Percentiles rank a stretch among this genome's conserved stretches.
phyloP scores from a whole-genome alignment of 2,797 vertebrate genomes.

The Onychomys arenicola region DNA sequence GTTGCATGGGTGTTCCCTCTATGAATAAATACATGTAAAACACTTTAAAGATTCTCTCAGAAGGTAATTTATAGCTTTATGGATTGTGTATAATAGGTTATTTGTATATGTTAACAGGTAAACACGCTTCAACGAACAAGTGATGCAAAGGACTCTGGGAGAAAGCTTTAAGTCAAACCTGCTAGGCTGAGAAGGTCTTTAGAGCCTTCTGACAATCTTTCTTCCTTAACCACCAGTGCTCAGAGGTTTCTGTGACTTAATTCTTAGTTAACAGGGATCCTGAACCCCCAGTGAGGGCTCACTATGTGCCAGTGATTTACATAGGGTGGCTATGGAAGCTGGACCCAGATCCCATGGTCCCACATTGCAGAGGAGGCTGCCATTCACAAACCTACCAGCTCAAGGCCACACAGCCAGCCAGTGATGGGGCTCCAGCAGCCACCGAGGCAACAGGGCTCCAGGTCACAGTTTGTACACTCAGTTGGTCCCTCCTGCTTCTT shows the following conservation, averaged over 20 bases:
- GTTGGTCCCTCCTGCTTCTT: not conserved
- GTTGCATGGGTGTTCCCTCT: no score
- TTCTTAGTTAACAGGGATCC: not conserved
- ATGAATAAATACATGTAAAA: not conserved
- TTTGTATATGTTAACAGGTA: not conserved
- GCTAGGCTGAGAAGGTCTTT: not conserved
- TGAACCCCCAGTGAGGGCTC: not conserved
- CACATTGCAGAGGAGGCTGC: not conserved
- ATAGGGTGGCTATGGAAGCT: not conserved
- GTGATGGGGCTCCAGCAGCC: not conserved
- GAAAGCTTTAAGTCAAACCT: not conserved
- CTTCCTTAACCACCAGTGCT: not conserved
- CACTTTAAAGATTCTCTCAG: not conserved
- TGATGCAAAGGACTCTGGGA: fast-evolving
- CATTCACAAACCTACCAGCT: not conserved
- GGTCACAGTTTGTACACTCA: not conserved
- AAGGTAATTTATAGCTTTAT: not conserved
- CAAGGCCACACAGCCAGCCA: not conserved
- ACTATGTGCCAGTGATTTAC: not conserved
- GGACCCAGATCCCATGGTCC: no score
- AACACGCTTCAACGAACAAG: not conserved
- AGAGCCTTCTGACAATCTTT: not conserved
- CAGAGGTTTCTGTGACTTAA: not conserved
- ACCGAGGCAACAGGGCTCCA: not conserved
- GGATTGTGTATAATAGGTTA: not conserved